Base-by-base conservation (phyloP, 2,888 invertebrate genomes). In the Luperina testacea region DNA sequence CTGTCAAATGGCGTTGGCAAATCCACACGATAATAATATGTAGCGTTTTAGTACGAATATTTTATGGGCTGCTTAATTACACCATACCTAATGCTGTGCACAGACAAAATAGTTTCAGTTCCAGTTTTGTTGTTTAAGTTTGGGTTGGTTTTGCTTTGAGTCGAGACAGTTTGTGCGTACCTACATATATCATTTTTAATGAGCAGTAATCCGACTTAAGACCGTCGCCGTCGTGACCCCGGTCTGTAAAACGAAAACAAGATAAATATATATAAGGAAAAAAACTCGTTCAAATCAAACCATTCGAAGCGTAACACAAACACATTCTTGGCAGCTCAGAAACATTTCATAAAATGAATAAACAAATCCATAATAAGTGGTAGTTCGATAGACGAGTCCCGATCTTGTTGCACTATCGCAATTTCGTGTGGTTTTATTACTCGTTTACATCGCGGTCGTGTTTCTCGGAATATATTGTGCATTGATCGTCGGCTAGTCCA, bases 1-100 rank as follows among this genome's bases (percentile, higher is more conserved):
- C 79, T 61, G 68, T 75, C 68, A 80, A 81, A 71, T 70, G 71
- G 63, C 48, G 64, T 57, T 78, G 8, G n/a, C 45, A 48, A 72
- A 59, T 79, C 17, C 48, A 64, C 17, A n/a, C 51, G 32, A 20
- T 75, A 45, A 32, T 32, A 32, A 38, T 71, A 57, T 57, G n/a
- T 57, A n/a, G n/a, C 17, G n/a, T 42, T 57, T 57, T 59, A n/a
- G 17, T 42, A 57, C 20, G 4, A 42, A 27, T 71, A 57, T 42
- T 57, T 15, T 17, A n/a, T 17, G 17, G 11, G 4, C 3, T 42
- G 17, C 70, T n/a, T 57, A 38, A 71, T 42, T 38, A 57, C 11
- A 13, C 4, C 20, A 7, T 38, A 7, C 20, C 7, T 38, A 7
- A 20, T 17, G 17, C 32, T 70, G 53, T 53, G 24, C 38, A n/a